Conservation (phyloP, 2,888 invertebrate species). For the Torymus tubicola region DNA sequence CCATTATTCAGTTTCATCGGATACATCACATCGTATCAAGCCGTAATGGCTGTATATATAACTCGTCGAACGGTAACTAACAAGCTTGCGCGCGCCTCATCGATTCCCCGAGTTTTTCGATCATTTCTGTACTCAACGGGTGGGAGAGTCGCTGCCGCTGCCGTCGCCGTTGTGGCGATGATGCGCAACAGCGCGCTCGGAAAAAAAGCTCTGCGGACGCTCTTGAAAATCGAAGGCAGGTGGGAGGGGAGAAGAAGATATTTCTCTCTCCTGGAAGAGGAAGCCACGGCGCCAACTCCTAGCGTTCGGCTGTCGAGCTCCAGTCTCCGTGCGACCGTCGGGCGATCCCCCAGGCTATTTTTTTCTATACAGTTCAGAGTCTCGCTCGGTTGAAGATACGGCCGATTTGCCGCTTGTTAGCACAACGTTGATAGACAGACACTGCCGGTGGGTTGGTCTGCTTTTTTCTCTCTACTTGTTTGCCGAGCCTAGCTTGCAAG, state of each 20-base stretch:
- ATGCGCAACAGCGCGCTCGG: too few relatives aligned
- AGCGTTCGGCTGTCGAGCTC: constrained; percentile 21
- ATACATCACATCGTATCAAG: too few relatives aligned
- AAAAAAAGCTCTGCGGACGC: too few relatives aligned
- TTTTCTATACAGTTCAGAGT: constrained; percentile 1
- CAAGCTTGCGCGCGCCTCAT: too few relatives aligned
- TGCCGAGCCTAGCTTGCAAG: background rate
- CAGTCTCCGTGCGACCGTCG: constrained; percentile 53
- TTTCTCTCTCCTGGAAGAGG: constrained; percentile 41
- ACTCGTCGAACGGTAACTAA: too few relatives aligned
- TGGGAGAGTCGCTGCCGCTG: too few relatives aligned
- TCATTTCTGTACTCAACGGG: too few relatives aligned
- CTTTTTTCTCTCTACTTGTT: background rate
- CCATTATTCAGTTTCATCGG: too few relatives aligned
- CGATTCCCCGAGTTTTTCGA: too few relatives aligned
- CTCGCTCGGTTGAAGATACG: background rate
- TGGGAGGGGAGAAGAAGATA: constrained; percentile 1
- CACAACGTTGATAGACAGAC: constrained; percentile 2
- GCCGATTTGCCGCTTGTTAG: constrained; percentile 13
- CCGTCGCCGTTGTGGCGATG: too few relatives aligned
- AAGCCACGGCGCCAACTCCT: constrained; percentile 25
- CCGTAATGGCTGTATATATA: too few relatives aligned
- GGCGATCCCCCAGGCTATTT: constrained; percentile 36
- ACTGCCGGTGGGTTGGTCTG: constrained; percentile 38
- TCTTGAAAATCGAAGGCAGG: background rate